These are phyloP conservation scores for Streblospio benedicti DNA, from an alignment of 1,140 invertebrate genomes.

Conservation along the genomic window DNA sequence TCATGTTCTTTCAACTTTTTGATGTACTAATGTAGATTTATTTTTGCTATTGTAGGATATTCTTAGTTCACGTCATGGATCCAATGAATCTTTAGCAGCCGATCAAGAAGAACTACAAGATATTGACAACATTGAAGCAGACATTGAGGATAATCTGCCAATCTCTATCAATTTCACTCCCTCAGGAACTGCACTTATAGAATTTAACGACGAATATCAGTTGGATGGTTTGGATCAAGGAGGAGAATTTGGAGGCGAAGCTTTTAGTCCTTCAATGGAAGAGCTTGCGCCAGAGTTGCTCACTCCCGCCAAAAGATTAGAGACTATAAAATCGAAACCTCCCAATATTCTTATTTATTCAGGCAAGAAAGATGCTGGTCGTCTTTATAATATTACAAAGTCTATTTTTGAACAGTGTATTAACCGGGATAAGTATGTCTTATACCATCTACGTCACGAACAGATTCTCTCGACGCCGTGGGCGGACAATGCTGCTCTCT, in stretches of 20 bases:
- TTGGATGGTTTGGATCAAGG: neutral
- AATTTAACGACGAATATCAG: neutral
- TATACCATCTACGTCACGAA: conserved; percentile 61
- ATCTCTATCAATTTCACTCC: conserved; percentile 11
- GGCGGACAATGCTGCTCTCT: conserved; percentile 61
- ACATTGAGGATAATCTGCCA: conserved; percentile 11
- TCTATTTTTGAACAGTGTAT: conserved; percentile 59
- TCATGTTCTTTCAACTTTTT: no score
- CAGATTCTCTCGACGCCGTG: conserved; percentile 58
- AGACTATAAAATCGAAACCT: conserved; percentile 49
- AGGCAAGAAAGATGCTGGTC: conserved; percentile 55
- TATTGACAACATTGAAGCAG: conserved; percentile 6
- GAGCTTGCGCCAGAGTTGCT: neutral
- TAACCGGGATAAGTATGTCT: conserved; percentile 64
- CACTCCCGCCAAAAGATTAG: neutral
- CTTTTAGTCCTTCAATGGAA: neutral
- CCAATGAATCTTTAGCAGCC: conserved; percentile 26
- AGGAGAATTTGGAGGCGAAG: conserved; percentile 8
- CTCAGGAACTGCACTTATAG: neutral
- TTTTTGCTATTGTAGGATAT: neutral
- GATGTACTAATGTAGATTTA: neutral
- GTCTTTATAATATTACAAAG: conserved; percentile 62
- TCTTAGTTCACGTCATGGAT: neutral
- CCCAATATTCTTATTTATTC: conserved; percentile 75
- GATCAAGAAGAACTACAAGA: neutral